phyloP scores from a whole-genome alignment of 2,113 vertebrate genomes.

The Hippopotamus amphibius region DNA sequence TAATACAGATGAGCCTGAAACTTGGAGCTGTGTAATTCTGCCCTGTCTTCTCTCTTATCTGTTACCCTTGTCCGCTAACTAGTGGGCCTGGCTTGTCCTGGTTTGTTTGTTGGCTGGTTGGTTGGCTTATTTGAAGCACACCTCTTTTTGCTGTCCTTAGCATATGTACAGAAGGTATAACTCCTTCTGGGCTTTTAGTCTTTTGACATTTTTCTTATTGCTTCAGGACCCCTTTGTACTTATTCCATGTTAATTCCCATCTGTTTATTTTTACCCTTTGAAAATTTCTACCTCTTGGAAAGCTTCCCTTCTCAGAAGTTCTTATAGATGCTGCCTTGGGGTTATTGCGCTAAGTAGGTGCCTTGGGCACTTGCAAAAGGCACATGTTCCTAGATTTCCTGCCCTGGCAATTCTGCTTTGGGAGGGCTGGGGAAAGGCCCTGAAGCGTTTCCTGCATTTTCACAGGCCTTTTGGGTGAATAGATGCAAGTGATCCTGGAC shows the following conservation, averaged over 20 bases:
- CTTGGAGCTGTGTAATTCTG: background rate
- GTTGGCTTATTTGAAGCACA: background rate
- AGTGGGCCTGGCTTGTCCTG: background rate
- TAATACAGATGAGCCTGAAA: background rate
- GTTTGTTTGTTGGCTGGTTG: background rate
- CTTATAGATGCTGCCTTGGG: background rate
- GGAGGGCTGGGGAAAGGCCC: background rate
- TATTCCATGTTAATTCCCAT: background rate
- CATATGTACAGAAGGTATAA: background rate
- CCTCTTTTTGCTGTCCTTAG: background rate
- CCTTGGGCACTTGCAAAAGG: background rate
- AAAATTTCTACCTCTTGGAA: background rate
- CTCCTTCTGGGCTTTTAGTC: background rate
- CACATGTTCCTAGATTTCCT: background rate
- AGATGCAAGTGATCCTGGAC: background rate
- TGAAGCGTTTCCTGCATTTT: background rate
- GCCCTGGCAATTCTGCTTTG: background rate
- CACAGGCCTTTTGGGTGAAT: background rate
- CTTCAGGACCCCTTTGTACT: background rate
- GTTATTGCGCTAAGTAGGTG: background rate
- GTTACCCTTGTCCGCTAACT: background rate
- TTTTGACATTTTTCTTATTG: background rate
- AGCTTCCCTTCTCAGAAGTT: background rate
- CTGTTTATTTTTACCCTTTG: background rate
- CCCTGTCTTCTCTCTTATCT: background rate